phyloP scores from a whole-genome alignment of 2,113 vertebrate genomes.

The Collichthys lucidus region DNA sequence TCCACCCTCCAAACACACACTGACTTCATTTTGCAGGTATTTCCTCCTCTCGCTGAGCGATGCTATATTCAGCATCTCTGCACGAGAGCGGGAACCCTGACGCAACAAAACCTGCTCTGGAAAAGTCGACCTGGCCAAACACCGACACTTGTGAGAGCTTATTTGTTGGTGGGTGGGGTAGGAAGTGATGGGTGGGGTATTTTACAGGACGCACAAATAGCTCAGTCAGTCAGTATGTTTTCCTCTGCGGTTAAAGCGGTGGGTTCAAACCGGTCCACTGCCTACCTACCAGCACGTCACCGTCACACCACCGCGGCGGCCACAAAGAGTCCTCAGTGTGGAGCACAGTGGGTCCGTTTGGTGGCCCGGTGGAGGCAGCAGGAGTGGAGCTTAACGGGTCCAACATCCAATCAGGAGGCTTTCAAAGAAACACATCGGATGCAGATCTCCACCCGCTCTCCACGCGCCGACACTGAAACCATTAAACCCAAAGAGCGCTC shows the following conservation, averaged over 20 bases:
- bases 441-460: background rate
- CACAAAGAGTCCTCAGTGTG: slow-evolving; percentile 77
- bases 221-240: slow-evolving; percentile 53
- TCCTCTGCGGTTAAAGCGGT: slow-evolving; percentile 35
- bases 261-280: slow-evolving; percentile 47
- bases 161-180: slow-evolving; percentile 32
- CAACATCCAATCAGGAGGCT: slow-evolving; percentile 21
- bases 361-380: background rate
- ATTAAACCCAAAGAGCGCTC: too few relatives aligned
- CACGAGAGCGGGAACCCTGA: background rate
- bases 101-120: slow-evolving; percentile 26
- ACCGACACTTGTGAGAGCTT: background rate
- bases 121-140: slow-evolving; percentile 6
- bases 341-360: slow-evolving; percentile 40
- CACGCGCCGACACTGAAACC: too few relatives aligned
- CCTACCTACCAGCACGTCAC: slow-evolving; percentile 48
- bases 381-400: background rate
- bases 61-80: slow-evolving; percentile 17
- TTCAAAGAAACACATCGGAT: background rate
- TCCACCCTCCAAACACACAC: background rate
- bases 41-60: background rate
- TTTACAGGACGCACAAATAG: slow-evolving; percentile 34
- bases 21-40: background rate
- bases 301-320: slow-evolving; percentile 55
- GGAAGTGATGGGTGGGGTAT: slow-evolving; percentile 42